Percentiles rank a stretch among this genome's conserved stretches.
These are phyloP conservation scores for Bryconaethiops microstoma DNA, from an alignment of 2,797 vertebrate species.

Conservation along the genomic window DNA sequence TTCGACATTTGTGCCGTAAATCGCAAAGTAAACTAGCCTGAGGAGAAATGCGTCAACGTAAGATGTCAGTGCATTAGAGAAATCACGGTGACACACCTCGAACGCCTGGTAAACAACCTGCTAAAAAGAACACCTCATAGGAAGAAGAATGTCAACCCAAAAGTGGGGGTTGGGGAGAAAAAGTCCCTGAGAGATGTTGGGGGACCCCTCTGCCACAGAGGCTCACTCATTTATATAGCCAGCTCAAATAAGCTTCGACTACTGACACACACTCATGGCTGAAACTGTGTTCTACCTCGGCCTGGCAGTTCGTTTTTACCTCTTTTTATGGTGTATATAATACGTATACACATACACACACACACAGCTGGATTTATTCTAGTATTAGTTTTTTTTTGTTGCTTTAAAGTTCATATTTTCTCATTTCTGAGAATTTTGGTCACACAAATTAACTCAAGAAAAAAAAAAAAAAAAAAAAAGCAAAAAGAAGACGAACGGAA, in stretches of 20 bases:
- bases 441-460: slow-evolving; percentile 52
- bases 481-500: slow-evolving; percentile 41
- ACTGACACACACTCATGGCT: slow-evolving; percentile 49
- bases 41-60: background rate
- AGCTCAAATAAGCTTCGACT: slow-evolving; percentile 34
- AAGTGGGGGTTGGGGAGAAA: background rate
- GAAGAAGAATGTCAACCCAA: background rate
- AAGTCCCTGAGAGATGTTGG: slow-evolving; percentile 67
- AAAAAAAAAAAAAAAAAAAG: background rate
- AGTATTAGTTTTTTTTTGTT: slow-evolving; percentile 40
- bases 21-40: slow-evolving; percentile 25
- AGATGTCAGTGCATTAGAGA: slow-evolving; percentile 37
- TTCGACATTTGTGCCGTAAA: slow-evolving; percentile 27
- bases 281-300: slow-evolving; percentile 30
- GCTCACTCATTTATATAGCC: slow-evolving; percentile 15
- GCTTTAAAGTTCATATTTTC: slow-evolving; percentile 41
- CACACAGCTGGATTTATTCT: slow-evolving; percentile 29
- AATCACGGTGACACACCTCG: slow-evolving; percentile 15
- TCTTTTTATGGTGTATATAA: slow-evolving; percentile 47
- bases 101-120: slow-evolving; percentile 46
- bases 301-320: slow-evolving; percentile 37
- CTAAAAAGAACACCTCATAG: background rate
- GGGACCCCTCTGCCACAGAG: slow-evolving; percentile 52
- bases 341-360: slow-evolving; percentile 33
- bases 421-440: slow-evolving; percentile 58